Percentiles rank a stretch among this genome's conserved stretches.
These are phyloP conservation scores for Phrynocephalus forsythii DNA, from an alignment of 2,797 vertebrate species.

Conservation along the genomic window DNA sequence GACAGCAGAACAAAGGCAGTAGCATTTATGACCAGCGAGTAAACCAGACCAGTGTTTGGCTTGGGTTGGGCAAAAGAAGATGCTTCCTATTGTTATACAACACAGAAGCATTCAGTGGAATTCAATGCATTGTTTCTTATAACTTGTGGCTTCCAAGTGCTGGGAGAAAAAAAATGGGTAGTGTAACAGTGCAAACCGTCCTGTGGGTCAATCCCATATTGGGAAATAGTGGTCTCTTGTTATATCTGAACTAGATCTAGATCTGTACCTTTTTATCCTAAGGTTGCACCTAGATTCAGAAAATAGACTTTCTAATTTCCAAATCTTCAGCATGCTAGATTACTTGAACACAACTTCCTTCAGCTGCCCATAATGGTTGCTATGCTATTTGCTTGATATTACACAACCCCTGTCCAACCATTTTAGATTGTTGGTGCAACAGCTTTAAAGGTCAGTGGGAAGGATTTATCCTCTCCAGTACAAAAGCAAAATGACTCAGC, in stretches of 20 bases:
- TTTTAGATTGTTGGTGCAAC: neutral
- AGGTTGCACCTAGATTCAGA: neutral
- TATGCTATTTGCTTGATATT: neutral
- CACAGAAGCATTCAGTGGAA: too few relatives aligned
- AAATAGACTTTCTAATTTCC: neutral
- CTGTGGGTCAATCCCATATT: neutral
- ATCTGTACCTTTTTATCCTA: neutral
- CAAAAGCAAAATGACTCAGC: neutral
- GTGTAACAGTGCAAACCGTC: neutral
- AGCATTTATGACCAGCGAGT: too few relatives aligned
- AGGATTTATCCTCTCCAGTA: neutral
- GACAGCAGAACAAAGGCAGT: too few relatives aligned
- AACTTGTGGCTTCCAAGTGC: too few relatives aligned
- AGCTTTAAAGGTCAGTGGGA: constrained; percentile 1
- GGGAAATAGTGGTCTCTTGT: neutral
- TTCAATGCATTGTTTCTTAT: too few relatives aligned
- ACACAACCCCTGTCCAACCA: neutral
- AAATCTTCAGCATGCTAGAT: neutral
- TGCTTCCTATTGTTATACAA: too few relatives aligned
- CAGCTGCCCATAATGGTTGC: neutral
- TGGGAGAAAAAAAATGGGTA: neutral
- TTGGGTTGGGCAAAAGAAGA: too few relatives aligned
- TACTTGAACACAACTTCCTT: neutral
- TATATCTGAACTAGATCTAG: neutral
- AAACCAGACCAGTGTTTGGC: too few relatives aligned